Base-by-base conservation (phyloP, 2,797 vertebrate species). In the Pseudochaenichthys georgianus region DNA sequence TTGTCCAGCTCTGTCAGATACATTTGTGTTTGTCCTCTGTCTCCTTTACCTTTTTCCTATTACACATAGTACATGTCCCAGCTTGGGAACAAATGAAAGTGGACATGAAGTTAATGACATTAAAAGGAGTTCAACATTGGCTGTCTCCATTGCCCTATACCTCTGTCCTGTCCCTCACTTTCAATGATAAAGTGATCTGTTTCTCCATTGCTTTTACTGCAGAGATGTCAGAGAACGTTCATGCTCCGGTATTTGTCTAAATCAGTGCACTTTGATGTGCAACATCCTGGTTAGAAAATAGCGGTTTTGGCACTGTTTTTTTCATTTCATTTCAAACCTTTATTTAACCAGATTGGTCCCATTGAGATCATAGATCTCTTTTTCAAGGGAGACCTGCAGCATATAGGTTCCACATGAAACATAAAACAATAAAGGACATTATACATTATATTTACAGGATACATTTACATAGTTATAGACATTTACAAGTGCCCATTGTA, bases 61-160 rank as follows among this genome's bases (percentile, higher is more conserved):
- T 51, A 65, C 17, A 61, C 64, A 59, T 55, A 54, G 64, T 52
- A 60, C 45, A 47, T 16, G 66, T 75, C 59, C 70, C 9, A 41
- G 21, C 48, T 67, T 62, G 21, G 65, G 70, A 78, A 68, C 71
- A 88, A 85, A 90, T 88, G 77, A 81, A 86, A 87, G 81, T 81
- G 82, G 85, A 91, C 90, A 89, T 64, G 77, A 64, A 81, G 82
- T 85, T 88, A 89, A 89, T 54, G 28, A 76, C 85, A 88, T 91
- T 94, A 89, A 89, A 88, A 68, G 42, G 64, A 83, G 68, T 76
- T 70, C 54, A 81, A 75, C 71, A 69, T 48, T 80, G 75, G 75
- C 77, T 73, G 82, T 85, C 80, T 83, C 87, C 41, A 23, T 80
- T 78, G 75, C 61, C 83, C 78, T 83, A 48, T 77, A 34, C 70